Conservation (phyloP, 2,888 invertebrate genomes). For the Diachrysia chrysitis region DNA sequence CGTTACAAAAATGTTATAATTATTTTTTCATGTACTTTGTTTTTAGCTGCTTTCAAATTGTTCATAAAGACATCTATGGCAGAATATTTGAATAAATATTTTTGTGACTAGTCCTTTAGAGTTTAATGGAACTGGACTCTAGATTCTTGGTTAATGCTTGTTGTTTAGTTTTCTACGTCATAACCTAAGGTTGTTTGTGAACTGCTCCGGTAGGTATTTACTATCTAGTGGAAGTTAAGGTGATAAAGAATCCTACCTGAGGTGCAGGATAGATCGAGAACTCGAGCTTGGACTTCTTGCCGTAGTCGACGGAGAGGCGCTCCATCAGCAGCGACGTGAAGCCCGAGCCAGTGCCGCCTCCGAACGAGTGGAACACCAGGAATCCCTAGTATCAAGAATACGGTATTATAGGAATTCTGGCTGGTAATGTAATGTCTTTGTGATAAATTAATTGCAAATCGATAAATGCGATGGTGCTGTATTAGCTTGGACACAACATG, state of each 20-base stretch:
- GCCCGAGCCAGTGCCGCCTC: slow-evolving; percentile 96
- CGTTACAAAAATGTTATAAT: background rate
- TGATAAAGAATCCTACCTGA: slow-evolving; percentile 89
- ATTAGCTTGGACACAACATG: no score
- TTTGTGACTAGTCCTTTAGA: background rate
- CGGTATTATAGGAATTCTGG: background rate
- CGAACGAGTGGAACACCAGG: slow-evolving; percentile 97
- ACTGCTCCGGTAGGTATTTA: no score
- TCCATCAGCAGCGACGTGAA: slow-evolving; percentile 98
- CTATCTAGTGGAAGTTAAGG: no score
- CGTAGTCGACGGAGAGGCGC: slow-evolving; percentile 96
- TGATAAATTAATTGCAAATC: background rate
- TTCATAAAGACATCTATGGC: no score
- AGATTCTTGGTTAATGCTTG: no score
- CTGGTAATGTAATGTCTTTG: background rate
- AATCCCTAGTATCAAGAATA: slow-evolving; percentile 90
- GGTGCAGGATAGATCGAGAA: slow-evolving; percentile 98
- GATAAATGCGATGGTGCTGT: background rate
- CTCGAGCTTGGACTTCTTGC: slow-evolving; percentile 97
- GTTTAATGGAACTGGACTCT: no score
- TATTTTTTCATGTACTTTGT: no score
- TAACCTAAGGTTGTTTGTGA: no score
- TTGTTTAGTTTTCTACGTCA: no score
- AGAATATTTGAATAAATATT: background rate
- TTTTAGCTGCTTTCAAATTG: no score